Conservation (phyloP, 2,113 vertebrate genomes). For the Calonectris borealis region DNA sequence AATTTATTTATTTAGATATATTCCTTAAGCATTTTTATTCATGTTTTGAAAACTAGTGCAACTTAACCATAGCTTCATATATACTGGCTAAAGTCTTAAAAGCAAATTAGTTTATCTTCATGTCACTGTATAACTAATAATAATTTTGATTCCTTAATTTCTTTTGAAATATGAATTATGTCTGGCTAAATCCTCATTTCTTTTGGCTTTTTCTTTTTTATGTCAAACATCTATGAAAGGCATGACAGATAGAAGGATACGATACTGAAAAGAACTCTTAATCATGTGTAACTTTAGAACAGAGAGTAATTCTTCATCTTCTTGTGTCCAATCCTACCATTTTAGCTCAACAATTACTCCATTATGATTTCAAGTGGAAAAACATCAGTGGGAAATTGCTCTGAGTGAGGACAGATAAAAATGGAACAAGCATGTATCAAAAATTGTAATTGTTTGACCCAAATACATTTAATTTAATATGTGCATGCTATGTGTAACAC, state of each 20-base stretch:
- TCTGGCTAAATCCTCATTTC: background rate
- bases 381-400: background rate
- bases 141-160: background rate
- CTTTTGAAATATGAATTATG: background rate
- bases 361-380: background rate
- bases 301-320: background rate
- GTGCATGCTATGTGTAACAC: accelerated
- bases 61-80: background rate
- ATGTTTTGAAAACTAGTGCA: background rate
- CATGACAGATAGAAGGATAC: background rate
- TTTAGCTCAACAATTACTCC: background rate
- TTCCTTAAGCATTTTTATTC: background rate
- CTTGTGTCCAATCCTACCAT: background rate
- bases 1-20: background rate
- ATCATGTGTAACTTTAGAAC: background rate
- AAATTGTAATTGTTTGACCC: background rate
- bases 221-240: background rate
- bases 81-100: background rate
- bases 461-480: background rate
- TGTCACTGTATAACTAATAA: background rate
- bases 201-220: background rate
- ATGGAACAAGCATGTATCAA: background rate
- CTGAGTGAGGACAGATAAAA: background rate
- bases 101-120: background rate
- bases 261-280: background rate